These are phyloP conservation scores for Xanthia togata DNA, from an alignment of 2,888 invertebrate species.

Conservation along the genomic window DNA sequence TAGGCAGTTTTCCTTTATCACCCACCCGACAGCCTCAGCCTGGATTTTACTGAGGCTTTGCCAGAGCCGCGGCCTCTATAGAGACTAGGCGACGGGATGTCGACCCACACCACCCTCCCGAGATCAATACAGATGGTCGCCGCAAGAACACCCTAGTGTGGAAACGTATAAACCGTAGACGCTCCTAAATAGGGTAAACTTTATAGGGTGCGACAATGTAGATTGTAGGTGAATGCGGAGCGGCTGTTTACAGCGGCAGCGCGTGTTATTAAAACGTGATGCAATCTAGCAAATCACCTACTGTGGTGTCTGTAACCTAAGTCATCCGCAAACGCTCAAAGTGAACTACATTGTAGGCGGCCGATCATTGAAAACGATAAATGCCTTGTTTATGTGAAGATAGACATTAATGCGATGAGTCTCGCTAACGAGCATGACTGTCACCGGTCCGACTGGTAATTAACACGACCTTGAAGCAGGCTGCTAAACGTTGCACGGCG, in stretches of 20 bases:
- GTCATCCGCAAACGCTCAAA: conserved; percentile 40
- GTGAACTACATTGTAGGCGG: conserved; percentile 19
- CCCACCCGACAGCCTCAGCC: conserved; percentile 88
- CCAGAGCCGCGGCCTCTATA: conserved; percentile 81
- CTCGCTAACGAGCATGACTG: conserved; percentile 78
- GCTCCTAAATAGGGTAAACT: conserved; percentile 70
- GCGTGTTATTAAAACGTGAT: conserved; percentile 42
- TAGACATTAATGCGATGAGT: conserved; percentile 69
- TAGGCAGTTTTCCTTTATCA: conserved; percentile 89
- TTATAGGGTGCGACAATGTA: conserved; percentile 68
- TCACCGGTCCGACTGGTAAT: conserved; percentile 84
- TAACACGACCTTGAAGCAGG: conserved; percentile 85
- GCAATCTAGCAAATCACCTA: conserved; percentile 31
- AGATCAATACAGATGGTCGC: conserved; percentile 89
- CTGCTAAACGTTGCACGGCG: conserved; percentile 74
- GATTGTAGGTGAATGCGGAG: conserved; percentile 37
- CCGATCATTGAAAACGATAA: conserved; percentile 53
- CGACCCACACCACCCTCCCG: conserved; percentile 88
- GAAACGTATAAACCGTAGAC: conserved; percentile 75
- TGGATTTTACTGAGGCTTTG: conserved; percentile 87
- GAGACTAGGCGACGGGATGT: conserved; percentile 86
- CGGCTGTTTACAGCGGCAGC: conserved; percentile 22
- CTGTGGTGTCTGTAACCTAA: conserved; percentile 34
- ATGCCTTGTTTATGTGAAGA: conserved; percentile 56
- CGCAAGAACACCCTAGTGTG: conserved; percentile 83